Base-by-base conservation (phyloP, 2,113 vertebrate species). In the Pristiophorus japonicus region DNA sequence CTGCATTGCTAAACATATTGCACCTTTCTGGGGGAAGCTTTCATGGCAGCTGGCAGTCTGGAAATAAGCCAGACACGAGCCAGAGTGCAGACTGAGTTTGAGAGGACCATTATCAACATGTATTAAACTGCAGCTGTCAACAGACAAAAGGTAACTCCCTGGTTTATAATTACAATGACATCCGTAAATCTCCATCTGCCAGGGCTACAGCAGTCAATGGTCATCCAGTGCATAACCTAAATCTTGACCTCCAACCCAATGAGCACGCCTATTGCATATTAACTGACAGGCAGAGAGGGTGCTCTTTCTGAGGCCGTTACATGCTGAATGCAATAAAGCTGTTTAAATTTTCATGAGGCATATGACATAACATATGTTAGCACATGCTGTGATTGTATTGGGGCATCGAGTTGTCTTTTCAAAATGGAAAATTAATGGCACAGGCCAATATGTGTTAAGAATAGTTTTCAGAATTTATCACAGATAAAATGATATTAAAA, bases 1-100 rank as follows among this genome's bases (percentile, higher is more conserved):
- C 59, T 92, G 88, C 88, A 92, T 92, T 92, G 88, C 88, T 92
- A 92, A 92, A 92, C 88, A 92, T 92, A 92, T 92, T 92, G 88
- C 88, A 92, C 34, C 88, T 92, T 92, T 63, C 59, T 92, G 18
- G 88, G 20, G 88, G 59, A 59, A 63, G 88, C 59, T 63, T 92
- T 63, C 88, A 92, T 63, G 59, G n/a, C 88, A 92, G 88, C 88
- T 92, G 88, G 88, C 59, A 92, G 88, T 92, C 88, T 92, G 88
- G 88, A 92, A 38, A 63, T 92, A 63, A 92, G 88, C 88, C 88
- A 92, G 88, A 92, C 88, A 92, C 88, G 88, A 92, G 88, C 59
- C 88, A 92, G 59, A 63, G 18, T 92, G n/a, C 88, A 92, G 88
- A 63, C 88, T 92, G 88, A 63, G 88, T 63, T 92, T 92, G 59